A percentile compares a stretch with the other conserved stretches of the same genome.
phyloP scores from a whole-genome alignment of 2,888 invertebrate species.

The Ferdinandea cuprea region DNA sequence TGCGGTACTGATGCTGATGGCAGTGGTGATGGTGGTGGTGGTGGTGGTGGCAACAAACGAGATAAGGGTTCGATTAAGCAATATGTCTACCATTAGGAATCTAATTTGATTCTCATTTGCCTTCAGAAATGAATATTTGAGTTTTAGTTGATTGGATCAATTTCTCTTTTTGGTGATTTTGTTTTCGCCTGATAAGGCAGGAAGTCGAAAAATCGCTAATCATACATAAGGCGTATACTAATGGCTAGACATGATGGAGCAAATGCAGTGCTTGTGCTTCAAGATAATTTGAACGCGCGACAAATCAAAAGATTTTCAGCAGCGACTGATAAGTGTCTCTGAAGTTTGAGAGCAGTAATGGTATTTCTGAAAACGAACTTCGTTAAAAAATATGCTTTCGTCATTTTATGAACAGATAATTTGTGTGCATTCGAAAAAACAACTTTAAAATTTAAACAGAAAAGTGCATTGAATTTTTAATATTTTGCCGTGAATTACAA shows the following conservation, averaged over 20 bases:
- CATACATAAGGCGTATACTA: slow-evolving; percentile 42
- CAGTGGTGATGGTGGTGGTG: slow-evolving; percentile 19
- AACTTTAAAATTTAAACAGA: too few species aligned
- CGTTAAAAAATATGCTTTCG: too few species aligned
- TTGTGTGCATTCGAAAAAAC: too few species aligned
- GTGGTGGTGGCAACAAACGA: slow-evolving; percentile 68
- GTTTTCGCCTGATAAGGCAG: slow-evolving; percentile 32
- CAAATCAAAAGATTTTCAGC: background rate
- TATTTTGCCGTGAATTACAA: too few species aligned
- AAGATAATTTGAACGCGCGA: slow-evolving; percentile 23
- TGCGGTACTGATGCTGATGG: slow-evolving; percentile 37
- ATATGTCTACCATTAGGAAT: slow-evolving; percentile 75
- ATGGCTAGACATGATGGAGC: slow-evolving; percentile 50
- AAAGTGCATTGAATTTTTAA: too few species aligned
- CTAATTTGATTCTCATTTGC: slow-evolving; percentile 75
- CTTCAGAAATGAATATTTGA: slow-evolving; percentile 73
- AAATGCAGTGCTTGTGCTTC: slow-evolving; percentile 51
- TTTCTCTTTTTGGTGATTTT: slow-evolving; percentile 69
- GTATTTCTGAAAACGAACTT: too few species aligned
- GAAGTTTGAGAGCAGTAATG: too few species aligned
- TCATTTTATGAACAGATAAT: too few species aligned
- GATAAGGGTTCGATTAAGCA: slow-evolving; percentile 75
- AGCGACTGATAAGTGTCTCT: too few species aligned
- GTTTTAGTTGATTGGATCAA: slow-evolving; percentile 74
- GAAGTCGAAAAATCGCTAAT: slow-evolving; percentile 29